A percentile compares a stretch with the other conserved stretches of the same genome.
These are phyloP conservation scores for Drosophila funebris DNA, from an alignment of 1,140 invertebrate species.

Conservation along the genomic window DNA sequence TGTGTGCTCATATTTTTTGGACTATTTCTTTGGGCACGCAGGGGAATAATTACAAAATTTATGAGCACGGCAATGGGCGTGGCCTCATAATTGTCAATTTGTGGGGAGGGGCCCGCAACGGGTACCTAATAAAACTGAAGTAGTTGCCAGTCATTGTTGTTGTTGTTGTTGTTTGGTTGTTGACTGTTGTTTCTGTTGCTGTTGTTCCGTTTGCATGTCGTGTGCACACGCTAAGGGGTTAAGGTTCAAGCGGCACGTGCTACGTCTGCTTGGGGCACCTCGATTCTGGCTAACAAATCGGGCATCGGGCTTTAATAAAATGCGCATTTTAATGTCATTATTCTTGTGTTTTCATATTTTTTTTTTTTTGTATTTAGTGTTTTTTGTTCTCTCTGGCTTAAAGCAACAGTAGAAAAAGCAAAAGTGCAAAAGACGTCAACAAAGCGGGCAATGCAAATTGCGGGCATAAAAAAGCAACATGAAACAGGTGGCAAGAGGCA, in stretches of 20 bases:
- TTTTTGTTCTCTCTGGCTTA: constrained; percentile 7
- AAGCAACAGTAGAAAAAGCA: constrained; percentile 44
- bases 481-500: constrained; percentile 13
- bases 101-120: constrained; percentile 38
- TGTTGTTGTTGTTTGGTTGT: constrained; percentile 51
- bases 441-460: constrained; percentile 57
- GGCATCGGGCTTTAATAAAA: constrained; percentile 62
- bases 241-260: constrained; percentile 66
- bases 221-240: constrained; percentile 71
- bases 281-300: constrained; percentile 33
- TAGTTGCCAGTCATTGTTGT: constrained; percentile 62
- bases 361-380: too few species aligned
- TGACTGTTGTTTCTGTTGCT: constrained; percentile 54
- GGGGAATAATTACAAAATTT: constrained; percentile 81
- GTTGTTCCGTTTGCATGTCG: constrained; percentile 51
- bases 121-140: constrained; percentile 72
- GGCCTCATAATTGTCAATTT: constrained; percentile 79
- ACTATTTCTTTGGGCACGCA: constrained; percentile 65
- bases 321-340: constrained; percentile 75
- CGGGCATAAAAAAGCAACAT: constrained; percentile 40
- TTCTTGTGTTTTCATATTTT: constrained; percentile 44
- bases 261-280: constrained; percentile 11
- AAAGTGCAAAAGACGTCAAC: constrained; percentile 57
- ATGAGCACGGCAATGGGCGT: constrained; percentile 79
- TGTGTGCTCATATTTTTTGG: constrained; percentile 49